Evolutionary conservation across 2,888 invertebrate species (phyloP), one percentile per base, ranked within the genome.

Genomic region (Pherbina coryleti): DNA sequence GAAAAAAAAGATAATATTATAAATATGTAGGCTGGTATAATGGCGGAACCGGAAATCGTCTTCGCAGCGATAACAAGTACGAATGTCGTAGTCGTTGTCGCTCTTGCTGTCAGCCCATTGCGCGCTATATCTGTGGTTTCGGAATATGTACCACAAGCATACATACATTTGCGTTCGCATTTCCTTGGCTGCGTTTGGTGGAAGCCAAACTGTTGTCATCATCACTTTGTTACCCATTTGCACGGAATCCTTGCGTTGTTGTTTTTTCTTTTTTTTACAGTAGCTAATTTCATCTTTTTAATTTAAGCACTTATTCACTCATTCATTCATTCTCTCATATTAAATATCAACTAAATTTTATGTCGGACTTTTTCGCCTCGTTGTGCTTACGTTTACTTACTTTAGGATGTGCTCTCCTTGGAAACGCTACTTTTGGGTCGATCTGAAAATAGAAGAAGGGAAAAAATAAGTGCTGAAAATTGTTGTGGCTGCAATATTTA

Each of bases 381-480:
- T 71, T 64, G 25, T 31, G 67, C 80, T 44, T 11, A 44, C 44
- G 11, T 44, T 44, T 88, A 90, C 95, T 95, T 93, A 98, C 98
- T 96, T 98, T 98, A 91, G 98, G 97, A 92, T 98, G 98, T 92
- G 97, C 97, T 94, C 97, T 94, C 92, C 98, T 95, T 86, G 99
- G 99, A 92, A 99, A 99, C 91, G 99, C 99, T 92, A 99, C 98
- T 94, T 99, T 99, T 87, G 99, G 99, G 92, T 99, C 99, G 93
- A 99, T 98, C 98, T 99, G 95, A 85, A 91, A 90, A 90, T 86
- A 88, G 81, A 80, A 79, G 69, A 78, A 74, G 9, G 75, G 66
- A 78, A 79, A 69, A 77, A 44, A 69, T 9, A 34, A 66, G 17
- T 25, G 34, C 53, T 49, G 31, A 66, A 37, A 55, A 44, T 60